Evolutionary conservation across 2,888 invertebrate species (phyloP), one percentile per base, ranked within the genome.

Genomic region (Amphiduros pacificus): DNA sequence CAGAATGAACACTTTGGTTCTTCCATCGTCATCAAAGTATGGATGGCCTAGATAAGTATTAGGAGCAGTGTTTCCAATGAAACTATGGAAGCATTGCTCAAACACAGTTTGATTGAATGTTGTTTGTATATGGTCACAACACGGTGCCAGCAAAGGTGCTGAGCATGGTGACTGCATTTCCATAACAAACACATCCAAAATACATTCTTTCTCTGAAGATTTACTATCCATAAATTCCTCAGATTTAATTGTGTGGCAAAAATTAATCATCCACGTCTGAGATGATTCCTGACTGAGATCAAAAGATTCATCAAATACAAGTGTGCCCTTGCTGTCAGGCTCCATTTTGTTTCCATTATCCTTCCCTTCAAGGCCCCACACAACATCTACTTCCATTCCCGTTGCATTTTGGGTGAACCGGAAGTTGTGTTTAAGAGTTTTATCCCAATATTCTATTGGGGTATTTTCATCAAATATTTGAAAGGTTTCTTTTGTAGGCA

Each of bases 291-390:
- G 86, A 14, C 91, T 89, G 70, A 94, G 86, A 80, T 93, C 90
- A 84, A 96, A 95, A 60, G 85, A 85, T 57, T 88, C 85, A 84
- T 95, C 93, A 78, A 91, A 89, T 66, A 88, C 86, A 62, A 94
- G 82, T 58, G 85, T 86, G 1, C 95, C 95, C 71, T 87, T 88
- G 41, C 90, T 88, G 64, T 85, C 84, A 14, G 95, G 95, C 81
- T 95, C 87, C 77, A 93, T 86, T 73, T 89, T 89, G 81, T 92
- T 89, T 2, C 94, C 95, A 82, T 91, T 91, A 78, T 95, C 95
- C 36, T 87, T 83, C 11, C 93, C 89, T 73, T 89, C 83, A 5
- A 94, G 86, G 2, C 96, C 96, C 93, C 94, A 96, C 44, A 96
- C 89, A 84, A 95, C 92, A 60, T 92, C 86, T 48, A 96, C 82